Evolutionary conservation across 1,140 invertebrate species (phyloP).

Genomic region (Anoplophora glabripennis): DNA sequence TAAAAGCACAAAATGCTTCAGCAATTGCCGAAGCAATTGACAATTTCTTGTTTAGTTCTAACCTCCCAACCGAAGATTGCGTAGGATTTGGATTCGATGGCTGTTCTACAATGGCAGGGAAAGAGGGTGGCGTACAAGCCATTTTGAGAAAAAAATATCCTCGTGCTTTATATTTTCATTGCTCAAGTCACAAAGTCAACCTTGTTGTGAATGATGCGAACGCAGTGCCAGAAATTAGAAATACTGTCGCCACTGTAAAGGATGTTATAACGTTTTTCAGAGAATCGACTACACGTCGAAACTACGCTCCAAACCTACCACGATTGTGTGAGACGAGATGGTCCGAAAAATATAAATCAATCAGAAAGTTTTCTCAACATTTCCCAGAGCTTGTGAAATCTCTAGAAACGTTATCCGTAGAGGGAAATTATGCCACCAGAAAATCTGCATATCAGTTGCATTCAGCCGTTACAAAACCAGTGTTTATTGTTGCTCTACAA

Average conservation of each 20-base stretch:
- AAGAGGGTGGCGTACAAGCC: constrained; percentile 42
- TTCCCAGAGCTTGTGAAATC: constrained; percentile 18
- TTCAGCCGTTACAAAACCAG: constrained; percentile 17
- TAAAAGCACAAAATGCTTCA: no score
- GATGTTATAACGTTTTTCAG: no score
- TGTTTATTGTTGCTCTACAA: constrained; percentile 2
- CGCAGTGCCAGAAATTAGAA: no score
- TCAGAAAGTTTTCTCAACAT: constrained; percentile 23
- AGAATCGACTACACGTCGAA: constrained; percentile 18
- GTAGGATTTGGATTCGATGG: constrained; percentile 38
- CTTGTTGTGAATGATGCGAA: no score
- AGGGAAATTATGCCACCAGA: constrained; percentile 17
- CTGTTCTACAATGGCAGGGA: constrained; percentile 42
- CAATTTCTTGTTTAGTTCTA: no score
- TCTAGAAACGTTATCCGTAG: constrained; percentile 15
- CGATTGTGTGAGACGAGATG: constrained; percentile 18
- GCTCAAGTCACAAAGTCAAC: no score
- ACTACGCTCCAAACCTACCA: constrained; percentile 14
- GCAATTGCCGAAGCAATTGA: no score
- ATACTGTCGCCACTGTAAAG: no score
- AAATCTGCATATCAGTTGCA: constrained; percentile 21
- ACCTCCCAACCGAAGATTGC: constrained; percentile 13
- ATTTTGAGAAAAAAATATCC: no score
- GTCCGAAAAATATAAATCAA: constrained; percentile 27
- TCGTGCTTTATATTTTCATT: no score